A percentile compares a stretch with the other conserved stretches of the same genome.
These are phyloP conservation scores for Philantomba maxwellii DNA, from an alignment of 2,113 vertebrate genomes.

Conservation along the genomic window DNA sequence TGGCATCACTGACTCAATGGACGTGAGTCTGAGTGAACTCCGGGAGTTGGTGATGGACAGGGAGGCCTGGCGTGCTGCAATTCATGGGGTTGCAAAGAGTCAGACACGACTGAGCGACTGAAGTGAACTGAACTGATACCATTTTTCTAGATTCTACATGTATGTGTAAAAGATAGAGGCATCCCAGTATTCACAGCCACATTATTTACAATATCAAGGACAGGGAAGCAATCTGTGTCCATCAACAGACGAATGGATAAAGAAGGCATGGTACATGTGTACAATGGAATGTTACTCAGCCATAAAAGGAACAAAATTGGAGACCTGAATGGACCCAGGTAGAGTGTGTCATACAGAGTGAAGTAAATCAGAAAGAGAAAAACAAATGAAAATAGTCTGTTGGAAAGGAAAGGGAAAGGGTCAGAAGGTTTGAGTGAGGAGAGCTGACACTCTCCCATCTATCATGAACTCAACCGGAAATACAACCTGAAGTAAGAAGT, in stretches of 20 bases:
- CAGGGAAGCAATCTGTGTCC: neutral
- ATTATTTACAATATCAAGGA: neutral
- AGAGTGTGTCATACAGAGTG: neutral
- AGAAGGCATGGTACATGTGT: neutral
- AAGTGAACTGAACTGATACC: neutral
- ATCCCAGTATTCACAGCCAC: neutral
- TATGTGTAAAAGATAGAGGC: neutral
- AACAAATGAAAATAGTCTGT: neutral
- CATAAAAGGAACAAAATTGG: neutral
- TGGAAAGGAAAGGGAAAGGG: neutral
- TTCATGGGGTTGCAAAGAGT: too few relatives aligned
- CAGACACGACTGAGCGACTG: too few relatives aligned
- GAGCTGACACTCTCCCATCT: neutral
- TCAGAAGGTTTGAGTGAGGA: neutral
- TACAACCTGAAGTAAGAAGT: neutral
- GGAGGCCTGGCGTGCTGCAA: too few relatives aligned
- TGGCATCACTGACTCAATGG: too few relatives aligned
- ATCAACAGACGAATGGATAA: neutral
- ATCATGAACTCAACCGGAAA: neutral
- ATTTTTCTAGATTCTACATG: neutral
- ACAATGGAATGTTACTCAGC: neutral
- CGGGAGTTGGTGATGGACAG: too few relatives aligned
- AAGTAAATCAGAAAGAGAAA: neutral
- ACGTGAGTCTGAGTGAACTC: too few relatives aligned
- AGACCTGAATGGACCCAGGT: neutral